These are phyloP conservation scores for Monoplex corrugatus DNA, from an alignment of 2,888 invertebrate genomes.

Conservation along the genomic window DNA sequence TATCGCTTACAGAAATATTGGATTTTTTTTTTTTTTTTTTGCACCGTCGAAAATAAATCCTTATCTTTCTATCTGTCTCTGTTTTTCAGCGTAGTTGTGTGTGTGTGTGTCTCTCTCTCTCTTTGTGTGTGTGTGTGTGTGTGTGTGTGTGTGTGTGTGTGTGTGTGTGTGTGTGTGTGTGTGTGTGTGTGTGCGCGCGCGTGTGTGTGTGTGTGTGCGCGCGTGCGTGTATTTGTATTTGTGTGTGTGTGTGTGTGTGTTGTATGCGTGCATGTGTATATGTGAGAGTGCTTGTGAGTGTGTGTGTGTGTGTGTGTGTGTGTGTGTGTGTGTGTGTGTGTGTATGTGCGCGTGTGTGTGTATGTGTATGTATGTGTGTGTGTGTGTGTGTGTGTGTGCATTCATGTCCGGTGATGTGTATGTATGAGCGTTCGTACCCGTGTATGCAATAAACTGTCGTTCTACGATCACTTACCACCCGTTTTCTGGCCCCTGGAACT, in stretches of 20 bases:
- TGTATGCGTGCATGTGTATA: neutral
- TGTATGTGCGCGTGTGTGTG: constrained; percentile 28
- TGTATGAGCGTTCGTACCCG: too few relatives aligned
- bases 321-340: constrained; percentile 24
- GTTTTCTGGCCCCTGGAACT: too few relatives aligned
- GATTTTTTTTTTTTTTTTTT: too few relatives aligned
- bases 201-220: neutral
- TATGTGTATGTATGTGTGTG: constrained; percentile 22
- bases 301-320: constrained; percentile 14
- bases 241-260: neutral
- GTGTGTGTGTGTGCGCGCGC: neutral
- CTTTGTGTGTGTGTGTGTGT: neutral
- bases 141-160: constrained; percentile 10
- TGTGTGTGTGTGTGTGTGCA: constrained; percentile 3
- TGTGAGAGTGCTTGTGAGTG: constrained; percentile 15
- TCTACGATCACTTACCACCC: too few relatives aligned
- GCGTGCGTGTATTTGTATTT: neutral
- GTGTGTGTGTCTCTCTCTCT: too few relatives aligned
- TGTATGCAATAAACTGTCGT: too few relatives aligned
- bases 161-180: constrained; percentile 5
- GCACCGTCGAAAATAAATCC: too few relatives aligned
- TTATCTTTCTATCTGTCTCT: neutral
- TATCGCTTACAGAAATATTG: neutral
- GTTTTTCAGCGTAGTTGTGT: too few relatives aligned
- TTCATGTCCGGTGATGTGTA: neutral